Evolutionary conservation across 1,140 invertebrate species (phyloP), one percentile per base, ranked within the genome.

Genomic region (Brachionus plicatilis): DNA sequence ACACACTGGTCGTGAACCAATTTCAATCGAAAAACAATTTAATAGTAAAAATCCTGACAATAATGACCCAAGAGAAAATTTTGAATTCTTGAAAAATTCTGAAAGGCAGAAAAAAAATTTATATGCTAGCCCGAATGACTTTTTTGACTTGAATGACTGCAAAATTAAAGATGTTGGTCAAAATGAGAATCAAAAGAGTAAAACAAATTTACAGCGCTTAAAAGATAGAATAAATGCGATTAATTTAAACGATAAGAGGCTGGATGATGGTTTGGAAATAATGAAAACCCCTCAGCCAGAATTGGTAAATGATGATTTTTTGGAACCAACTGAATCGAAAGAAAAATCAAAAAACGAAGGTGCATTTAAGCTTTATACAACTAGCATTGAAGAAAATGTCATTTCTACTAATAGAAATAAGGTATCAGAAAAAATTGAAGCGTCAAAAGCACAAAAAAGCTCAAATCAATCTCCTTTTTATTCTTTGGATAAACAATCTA

Each of bases 331-430:
- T 20, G 3, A 29, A 27, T 1, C 17, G 20, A 50, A 14, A 50
- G 45, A 27, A 24, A 47, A 50, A 50, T 8, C 3, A 14, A 80
- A 82, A 65, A 82, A 82, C 27, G 79, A 43, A 47, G 79, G 79
- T 11, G 79, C 79, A 17, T 82, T 82, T 82, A 82, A 82, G 37
- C 11, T 82, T 14, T 82, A 82, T 65, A 82, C 53, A 65, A 65
- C 53, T 14, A 41, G 37, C 17, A 72, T 41, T 11, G 37, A 72
- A 37, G 68, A 72, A 41, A 29, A 68, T 33, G 1, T n/a, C 11
- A 24, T 27, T 24, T 9, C 9, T 37, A 41, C 9, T n/a, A 12
- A 1, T 33, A 41, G 27, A 14, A 17, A 43, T n/a, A 45, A 72
- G 33, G 7, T 8, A 8, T 0, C 17, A 0, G 8, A 72, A 43